phyloP scores from a whole-genome alignment of 2,888 invertebrate genomes.

The Dynastes grantii region DNA sequence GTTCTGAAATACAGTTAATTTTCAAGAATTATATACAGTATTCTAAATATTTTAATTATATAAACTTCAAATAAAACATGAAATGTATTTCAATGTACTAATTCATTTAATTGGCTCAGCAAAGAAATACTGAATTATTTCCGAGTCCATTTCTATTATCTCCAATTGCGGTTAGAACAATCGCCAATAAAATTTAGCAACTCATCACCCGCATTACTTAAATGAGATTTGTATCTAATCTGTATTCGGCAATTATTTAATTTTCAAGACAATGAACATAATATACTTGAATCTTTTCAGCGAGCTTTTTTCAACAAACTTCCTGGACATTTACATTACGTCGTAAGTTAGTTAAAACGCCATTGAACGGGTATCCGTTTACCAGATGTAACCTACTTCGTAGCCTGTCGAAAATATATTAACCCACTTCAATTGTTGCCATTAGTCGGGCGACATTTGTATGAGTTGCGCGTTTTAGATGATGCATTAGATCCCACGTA shows the following conservation, averaged over 20 bases:
- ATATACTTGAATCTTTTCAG: not conserved
- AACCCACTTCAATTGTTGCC: constrained; percentile 34
- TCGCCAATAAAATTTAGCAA: not conserved
- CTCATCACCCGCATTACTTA: not conserved
- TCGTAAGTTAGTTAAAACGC: not conserved
- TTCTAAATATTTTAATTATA: no score
- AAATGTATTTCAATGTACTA: no score
- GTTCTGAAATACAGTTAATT: no score
- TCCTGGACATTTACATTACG: constrained; percentile 1
- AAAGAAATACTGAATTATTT: no score
- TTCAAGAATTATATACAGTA: no score
- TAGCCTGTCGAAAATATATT: constrained; percentile 26
- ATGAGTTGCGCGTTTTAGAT: not conserved
- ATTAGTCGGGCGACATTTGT: not conserved
- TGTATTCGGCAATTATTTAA: constrained; percentile 11
- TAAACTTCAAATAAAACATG: no score
- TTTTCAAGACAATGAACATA: constrained; percentile 28
- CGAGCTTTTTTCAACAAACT: not conserved
- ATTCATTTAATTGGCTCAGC: no score
- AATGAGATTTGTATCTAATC: constrained; percentile 13
- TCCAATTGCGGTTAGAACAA: no score
- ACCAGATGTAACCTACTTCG: constrained; percentile 13
- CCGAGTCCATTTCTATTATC: no score
- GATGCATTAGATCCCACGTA: constrained; percentile 24
- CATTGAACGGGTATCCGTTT: not conserved